Evolutionary conservation across 35 echinoderm and acorn worm species (phyloP), one percentile per base, ranked within the genome.

Genomic region (Ophiothrix spiculata): DNA sequence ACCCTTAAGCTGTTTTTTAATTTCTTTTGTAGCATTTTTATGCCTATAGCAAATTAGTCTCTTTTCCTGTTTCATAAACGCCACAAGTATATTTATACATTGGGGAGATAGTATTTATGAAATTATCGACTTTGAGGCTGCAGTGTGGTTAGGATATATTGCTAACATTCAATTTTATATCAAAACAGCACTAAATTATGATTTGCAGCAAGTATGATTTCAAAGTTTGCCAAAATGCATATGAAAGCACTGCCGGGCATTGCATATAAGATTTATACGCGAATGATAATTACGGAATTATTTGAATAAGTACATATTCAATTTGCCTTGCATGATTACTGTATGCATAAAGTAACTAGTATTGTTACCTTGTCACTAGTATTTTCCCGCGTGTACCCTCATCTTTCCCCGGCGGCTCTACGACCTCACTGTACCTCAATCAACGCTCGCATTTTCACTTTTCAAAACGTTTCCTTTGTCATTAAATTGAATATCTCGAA

Each of bases 231-330:
- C 29, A 4, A n/a, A 6, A 69, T 15, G 3, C 60, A 25, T 15
- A n/a, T 2, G 60, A n/a, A 69, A 6, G 29, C 60, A 10, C 60
- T n/a, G 6, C 60, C 17, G 60, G 60, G 3, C 29, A 69, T 2
- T 25, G 16, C 17, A 11, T 11, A 54, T 54, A 54, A 54, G 8
- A 54, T 8, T 8, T 54, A 54, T 69, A 25, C 23, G 60, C 60
- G 60, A 69, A 69, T 69, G 60, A 69, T 69, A 69, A 69, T 69
- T 69, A 69, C 60, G 17, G 29, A 69, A 69, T 69, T 69, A 69
- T 69, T 69, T 69, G 60, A 69, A 15, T 69, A 69, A 69, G 60
- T 2, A 2, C 8, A 12, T 28, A 69, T 69, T 69, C 10, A 69
- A 69, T 69, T 69, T 69, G 23, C 23, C 1, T 69, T 25, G 23